Evolutionary conservation across 2,113 vertebrate species (phyloP), one percentile per base, ranked within the genome.

Genomic region (Sander lucioperca): DNA sequence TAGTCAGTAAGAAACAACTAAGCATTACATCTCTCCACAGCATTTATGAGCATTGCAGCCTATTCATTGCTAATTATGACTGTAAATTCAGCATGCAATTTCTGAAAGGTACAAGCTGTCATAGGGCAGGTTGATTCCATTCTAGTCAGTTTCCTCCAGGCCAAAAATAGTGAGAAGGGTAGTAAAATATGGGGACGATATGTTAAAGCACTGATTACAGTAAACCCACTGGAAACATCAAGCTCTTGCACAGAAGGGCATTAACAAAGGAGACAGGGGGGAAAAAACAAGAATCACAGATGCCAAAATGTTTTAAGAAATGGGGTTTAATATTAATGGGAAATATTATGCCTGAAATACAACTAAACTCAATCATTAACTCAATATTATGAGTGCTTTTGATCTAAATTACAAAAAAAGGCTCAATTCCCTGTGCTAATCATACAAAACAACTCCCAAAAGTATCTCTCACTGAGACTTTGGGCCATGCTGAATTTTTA

Each of bases 141-240:
- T 86, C 80, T 65, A 70, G 76, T 82, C 66, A 67, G 51, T 66
- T 86, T 84, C 84, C 75, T 86, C 76, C 78, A 81, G 80, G 89
- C 90, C 79, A 76, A 59, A 80, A 87, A 81, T 56, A 83, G 59
- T n/a, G 73, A 85, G 70, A 89, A 80, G 67, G 76, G 80, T 85
- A 72, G 62, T 66, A 79, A 88, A 83, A 90, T 81, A 86, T 70
- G 68, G 59, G 33, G 16, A 77, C 75, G 84, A 84, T 90, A 89
- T 85, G 89, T 72, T 82, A 74, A 54, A 80, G 72, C 64, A 59
- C 58, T 83, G 82, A 90, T 89, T 74, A 88, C 66, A 33, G 65
- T 72, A 75, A 86, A 86, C 69, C 87, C 81, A 54, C 16, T 39
- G 79, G 81, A 77, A 76, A 66, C 50, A 67, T 75, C 61, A 58